Base-by-base conservation (phyloP, 2,888 invertebrate species). In the Zaprionus lineosus region DNA sequence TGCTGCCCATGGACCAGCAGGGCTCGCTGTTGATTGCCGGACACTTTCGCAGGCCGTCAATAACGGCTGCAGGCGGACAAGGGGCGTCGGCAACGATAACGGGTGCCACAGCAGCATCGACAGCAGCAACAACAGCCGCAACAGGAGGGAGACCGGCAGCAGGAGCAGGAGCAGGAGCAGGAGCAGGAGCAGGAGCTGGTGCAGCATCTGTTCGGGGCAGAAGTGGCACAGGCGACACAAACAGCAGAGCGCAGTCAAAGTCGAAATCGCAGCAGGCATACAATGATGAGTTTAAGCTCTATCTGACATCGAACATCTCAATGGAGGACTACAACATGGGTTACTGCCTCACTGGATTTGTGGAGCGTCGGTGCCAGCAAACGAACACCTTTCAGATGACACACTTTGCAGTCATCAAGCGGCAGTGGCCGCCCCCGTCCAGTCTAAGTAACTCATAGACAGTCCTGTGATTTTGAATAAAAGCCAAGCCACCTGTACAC, bases 281-380 rank as follows among this genome's bases (percentile, higher is more conserved):
- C 64, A 75, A 77, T 70, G 88, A 87, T 64, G 95, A 95, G 90
- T 95, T 95, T 89, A 95, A 95, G 93, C 91, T 96, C 88, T 94
- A 94, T 90, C 92, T 96, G 87, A 96, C 95, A 60, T 95, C 95
- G 60, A 95, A 95, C 90, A 95, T 96, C 84, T 94, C 95, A 37
- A 93, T 94, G 85, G 94, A 95, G 43, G 96, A 96, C 91, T 96
- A 95, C 91, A 95, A 96, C 91, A 95, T 95, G 94, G 96, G 96
- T 41, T 96, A 96, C 91, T 95, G 95, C 87, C 95, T 96, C 93
- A 96, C 96, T 1, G 96, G 96, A 7, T 95, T 95, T 7, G 91
- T 96, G 86, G 96, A 96, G 89, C 92, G 96, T 11, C 96, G 96
- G 74, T 93, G 93, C 88, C 93, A 94, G 73, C 93, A 93, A 87